phyloP scores from a whole-genome alignment of 2,888 invertebrate genomes.

The Smittia sp. region DNA sequence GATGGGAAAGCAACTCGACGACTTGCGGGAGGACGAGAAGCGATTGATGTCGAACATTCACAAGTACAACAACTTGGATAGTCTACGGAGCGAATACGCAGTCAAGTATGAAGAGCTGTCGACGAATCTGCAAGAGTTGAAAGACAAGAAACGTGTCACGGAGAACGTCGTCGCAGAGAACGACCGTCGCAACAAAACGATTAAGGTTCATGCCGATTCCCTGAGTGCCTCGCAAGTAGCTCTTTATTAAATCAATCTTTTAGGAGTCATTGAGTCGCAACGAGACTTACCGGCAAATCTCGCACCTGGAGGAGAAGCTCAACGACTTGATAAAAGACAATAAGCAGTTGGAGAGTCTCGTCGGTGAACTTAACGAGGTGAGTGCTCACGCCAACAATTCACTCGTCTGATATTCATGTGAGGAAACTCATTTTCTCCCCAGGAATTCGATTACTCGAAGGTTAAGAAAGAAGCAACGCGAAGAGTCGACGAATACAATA shows the following conservation, averaged over 20 bases:
- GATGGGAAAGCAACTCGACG: constrained; percentile 43
- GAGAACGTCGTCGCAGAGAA: constrained; percentile 44
- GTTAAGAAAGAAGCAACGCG: constrained; percentile 4
- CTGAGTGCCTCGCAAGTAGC: no score
- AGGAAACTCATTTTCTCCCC: not conserved
- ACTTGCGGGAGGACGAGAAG: constrained; percentile 43
- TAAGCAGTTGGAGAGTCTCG: constrained; percentile 43
- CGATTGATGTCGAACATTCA: constrained; percentile 43
- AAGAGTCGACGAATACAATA: constrained; percentile 33
- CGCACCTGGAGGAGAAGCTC: constrained; percentile 45
- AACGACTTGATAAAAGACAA: constrained; percentile 44
- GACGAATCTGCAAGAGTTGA: constrained; percentile 44
- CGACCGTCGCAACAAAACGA: constrained; percentile 43
- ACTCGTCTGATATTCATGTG: not conserved
- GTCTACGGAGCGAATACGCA: constrained; percentile 44
- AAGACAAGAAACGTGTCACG: constrained; percentile 44
- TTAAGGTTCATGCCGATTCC: constrained; percentile 43
- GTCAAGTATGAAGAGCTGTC: constrained; percentile 44
- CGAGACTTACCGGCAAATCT: constrained; percentile 45
- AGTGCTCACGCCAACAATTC: not conserved
- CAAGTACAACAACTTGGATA: constrained; percentile 44
- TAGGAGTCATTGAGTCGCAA: constrained; percentile 44
- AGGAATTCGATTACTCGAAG: constrained; percentile 28
- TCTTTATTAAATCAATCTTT: not conserved
- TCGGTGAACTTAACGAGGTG: constrained; percentile 36